These are phyloP conservation scores for Diorhabda elongata DNA, from an alignment of 1,140 invertebrate species.

Conservation along the genomic window DNA sequence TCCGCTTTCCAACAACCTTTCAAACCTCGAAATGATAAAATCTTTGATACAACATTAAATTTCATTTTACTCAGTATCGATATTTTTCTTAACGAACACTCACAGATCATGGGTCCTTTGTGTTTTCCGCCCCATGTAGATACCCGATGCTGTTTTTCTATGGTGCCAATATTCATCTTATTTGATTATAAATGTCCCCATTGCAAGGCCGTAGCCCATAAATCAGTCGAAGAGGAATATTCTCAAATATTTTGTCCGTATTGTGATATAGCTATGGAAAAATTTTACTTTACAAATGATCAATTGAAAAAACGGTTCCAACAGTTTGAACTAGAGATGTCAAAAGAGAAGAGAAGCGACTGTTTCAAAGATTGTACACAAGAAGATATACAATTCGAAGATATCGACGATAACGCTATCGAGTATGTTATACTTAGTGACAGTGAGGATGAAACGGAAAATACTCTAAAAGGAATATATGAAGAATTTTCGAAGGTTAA, in stretches of 20 bases:
- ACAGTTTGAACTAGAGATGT: constrained; percentile 12
- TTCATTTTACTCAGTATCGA: not conserved
- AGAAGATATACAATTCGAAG: constrained; percentile 24
- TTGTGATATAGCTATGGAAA: constrained; percentile 39
- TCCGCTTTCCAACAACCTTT: too few relatives aligned
- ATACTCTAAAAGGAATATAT: constrained; percentile 13
- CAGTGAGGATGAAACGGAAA: constrained; percentile 25
- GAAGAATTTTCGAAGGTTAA: constrained; percentile 7
- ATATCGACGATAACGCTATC: constrained; percentile 31
- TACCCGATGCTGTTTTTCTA: constrained; percentile 35
- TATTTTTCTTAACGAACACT: constrained; percentile 25
- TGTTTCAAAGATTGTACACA: constrained; percentile 31
- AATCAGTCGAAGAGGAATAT: constrained; percentile 30
- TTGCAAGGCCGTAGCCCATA: constrained; percentile 36
- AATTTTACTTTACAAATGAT: constrained; percentile 20
- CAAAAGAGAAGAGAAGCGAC: constrained; percentile 16
- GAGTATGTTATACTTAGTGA: constrained; percentile 27
- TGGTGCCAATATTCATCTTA: constrained; percentile 35
- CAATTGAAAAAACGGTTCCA: constrained; percentile 9
- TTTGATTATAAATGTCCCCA: constrained; percentile 36
- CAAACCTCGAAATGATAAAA: too few relatives aligned
- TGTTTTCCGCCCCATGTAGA: constrained; percentile 38
- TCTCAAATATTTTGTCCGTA: constrained; percentile 33
- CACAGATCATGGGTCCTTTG: constrained; percentile 33
- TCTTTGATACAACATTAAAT: too few relatives aligned